Evolutionary conservation across 1,140 invertebrate species (phyloP), one percentile per base, ranked within the genome.

Genomic region (Geopemphigus sp.): DNA sequence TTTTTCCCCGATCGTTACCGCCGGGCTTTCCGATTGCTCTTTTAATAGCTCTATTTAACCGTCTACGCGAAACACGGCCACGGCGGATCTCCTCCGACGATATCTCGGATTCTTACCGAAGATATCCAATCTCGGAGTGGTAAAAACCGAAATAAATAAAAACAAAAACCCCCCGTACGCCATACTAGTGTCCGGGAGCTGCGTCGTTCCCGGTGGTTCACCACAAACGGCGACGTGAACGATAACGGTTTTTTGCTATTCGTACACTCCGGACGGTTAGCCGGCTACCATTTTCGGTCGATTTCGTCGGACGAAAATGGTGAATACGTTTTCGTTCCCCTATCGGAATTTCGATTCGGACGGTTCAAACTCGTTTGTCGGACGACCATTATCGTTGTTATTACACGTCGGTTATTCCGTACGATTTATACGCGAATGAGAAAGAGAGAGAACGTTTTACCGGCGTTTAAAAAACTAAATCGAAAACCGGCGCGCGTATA

Each of bases 21-120:
- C 24, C 1, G 68, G 68, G 50, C 14, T 8, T 39, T 39, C 3
- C 8, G 32, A 3, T 4, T 39, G 32, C 26, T 3, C 24, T 11
- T 10, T 29, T 72, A 72, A 72, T 72, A 54, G 68, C 24, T 72
- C 50, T 72, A 72, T 72, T n/a, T 72, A 72, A 68, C 66, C 15
- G 45, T 12, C 39, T 50, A 68, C 22, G 24, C 14, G 26, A 68
- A 50, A 68, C 24, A 68, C 24, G 50, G 50, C 39, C 24, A 50
- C 24, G 50, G 50, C 39, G 12, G 64, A 68, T 68, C 12, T 45
- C 5, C 12, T 45, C 5, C 39, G 1, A 19, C 39, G 32, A 45
- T 66, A 66, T 66, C 63, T 45, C 39, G 22, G 24, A 50, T 50
- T 68, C 22, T 50, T 6, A 26, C 32, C 32, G 3, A 15, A 50